Conservation (phyloP, 2,797 vertebrate species). For the Chaetodon trifasciatus region DNA sequence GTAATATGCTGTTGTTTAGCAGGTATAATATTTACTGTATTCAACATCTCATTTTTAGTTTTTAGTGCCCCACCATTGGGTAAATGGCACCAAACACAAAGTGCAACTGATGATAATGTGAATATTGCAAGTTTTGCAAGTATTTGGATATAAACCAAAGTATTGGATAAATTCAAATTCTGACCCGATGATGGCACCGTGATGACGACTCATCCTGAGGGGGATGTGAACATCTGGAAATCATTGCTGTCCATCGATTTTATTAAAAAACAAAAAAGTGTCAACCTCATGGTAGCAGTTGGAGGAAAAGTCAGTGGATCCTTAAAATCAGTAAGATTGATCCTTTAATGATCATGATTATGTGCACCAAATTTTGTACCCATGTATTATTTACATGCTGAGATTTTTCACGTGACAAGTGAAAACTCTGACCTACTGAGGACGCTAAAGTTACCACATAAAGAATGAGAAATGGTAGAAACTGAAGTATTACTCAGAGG, state of each 20-base stretch:
- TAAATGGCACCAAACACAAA: not conserved
- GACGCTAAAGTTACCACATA: not conserved
- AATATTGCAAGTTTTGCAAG: not conserved
- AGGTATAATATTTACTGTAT: not conserved
- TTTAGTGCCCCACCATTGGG: not conserved
- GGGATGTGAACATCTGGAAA: not conserved
- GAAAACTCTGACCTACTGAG: not conserved
- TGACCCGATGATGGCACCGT: not conserved
- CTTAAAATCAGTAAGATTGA: not conserved
- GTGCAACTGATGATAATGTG: not conserved
- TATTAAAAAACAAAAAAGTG: not conserved
- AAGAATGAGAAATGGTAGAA: slow-evolving; percentile 25
- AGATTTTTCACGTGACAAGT: not conserved
- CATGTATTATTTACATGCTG: not conserved
- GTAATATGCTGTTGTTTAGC: not conserved
- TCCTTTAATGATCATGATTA: not conserved
- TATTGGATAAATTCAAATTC: not conserved
- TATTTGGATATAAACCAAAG: not conserved
- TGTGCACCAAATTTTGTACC: not conserved
- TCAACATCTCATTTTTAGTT: not conserved
- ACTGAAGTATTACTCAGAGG: slow-evolving; percentile 29
- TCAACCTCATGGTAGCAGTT: not conserved
- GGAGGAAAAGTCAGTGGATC: not conserved
- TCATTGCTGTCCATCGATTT: not conserved
- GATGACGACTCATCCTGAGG: not conserved